Conservation (phyloP, 1,140 invertebrate species). For the Geopemphigus sp. region DNA sequence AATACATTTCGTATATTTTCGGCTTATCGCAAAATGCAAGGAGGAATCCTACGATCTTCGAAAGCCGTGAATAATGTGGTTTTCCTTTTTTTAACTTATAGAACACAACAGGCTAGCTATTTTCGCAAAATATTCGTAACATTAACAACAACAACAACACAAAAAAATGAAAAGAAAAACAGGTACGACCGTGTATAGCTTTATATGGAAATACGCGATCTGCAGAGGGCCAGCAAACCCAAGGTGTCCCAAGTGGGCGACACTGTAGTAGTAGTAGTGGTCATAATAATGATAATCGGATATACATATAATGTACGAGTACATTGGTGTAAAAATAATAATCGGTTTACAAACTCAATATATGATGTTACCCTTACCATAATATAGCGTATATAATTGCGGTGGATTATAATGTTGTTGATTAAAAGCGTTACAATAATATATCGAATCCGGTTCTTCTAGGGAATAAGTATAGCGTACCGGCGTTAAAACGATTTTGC, state of each 20-base stretch:
- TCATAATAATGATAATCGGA: conserved; percentile 31
- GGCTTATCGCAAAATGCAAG: neutral
- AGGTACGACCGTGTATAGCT: conserved; percentile 36
- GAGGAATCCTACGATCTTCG: conserved; percentile 2
- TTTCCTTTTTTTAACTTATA: conserved; percentile 13
- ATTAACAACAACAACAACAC: no score
- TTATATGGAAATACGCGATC: conserved; percentile 29
- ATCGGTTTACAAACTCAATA: conserved; percentile 26
- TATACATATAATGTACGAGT: neutral
- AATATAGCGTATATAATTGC: neutral
- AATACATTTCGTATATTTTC: no score
- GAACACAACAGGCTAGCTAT: conserved; percentile 29
- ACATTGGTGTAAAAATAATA: no score
- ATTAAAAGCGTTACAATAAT: conserved; percentile 24
- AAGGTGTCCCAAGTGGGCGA: conserved; percentile 47
- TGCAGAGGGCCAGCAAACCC: conserved; percentile 42
- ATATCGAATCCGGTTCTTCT: neutral
- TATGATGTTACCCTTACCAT: neutral
- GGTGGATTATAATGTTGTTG: neutral
- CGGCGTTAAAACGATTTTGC: no score
- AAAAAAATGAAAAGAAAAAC: conserved; percentile 28
- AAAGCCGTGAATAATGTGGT: conserved; percentile 17
- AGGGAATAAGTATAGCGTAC: neutral
- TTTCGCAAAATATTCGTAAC: conserved; percentile 35
- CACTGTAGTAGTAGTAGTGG: conserved; percentile 7